Evolutionary conservation across 2,888 invertebrate species (phyloP).

Genomic region (Nasonia oneida): DNA sequence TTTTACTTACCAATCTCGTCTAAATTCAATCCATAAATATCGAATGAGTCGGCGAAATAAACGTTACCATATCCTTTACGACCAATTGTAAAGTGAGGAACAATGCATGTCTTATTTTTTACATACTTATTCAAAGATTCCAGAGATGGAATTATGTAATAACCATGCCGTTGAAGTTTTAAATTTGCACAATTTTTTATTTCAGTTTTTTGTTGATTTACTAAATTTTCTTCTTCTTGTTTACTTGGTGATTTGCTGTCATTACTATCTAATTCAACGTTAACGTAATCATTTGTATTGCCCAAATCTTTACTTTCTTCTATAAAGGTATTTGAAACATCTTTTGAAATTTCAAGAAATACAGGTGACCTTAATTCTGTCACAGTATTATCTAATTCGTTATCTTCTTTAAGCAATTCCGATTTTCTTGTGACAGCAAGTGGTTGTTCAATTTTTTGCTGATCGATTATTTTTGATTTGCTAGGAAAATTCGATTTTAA

Average conservation of each 20-base stretch:
- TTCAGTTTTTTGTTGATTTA: conserved; percentile 69
- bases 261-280: background rate
- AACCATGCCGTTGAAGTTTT: conserved; percentile 88
- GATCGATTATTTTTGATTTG: conserved; percentile 65
- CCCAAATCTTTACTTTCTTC: background rate
- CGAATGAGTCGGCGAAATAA: conserved; percentile 85
- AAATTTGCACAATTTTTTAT: conserved; percentile 88
- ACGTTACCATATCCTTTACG: conserved; percentile 95
- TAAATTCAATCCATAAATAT: conserved; percentile 91
- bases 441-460: conserved; percentile 68
- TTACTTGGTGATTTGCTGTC: conserved; percentile 64
- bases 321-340: background rate
- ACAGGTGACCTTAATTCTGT: conserved; percentile 71
- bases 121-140: conserved; percentile 89
- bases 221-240: conserved; percentile 68
- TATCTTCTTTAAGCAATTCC: conserved; percentile 63
- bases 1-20: conserved; percentile 87
- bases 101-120: conserved; percentile 87
- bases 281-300: conserved; percentile 14
- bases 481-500: conserved; percentile 68
- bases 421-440: conserved; percentile 62
- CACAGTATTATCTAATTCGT: conserved; percentile 73
- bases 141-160: conserved; percentile 93
- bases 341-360: conserved; percentile 51
- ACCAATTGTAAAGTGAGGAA: conserved; percentile 93